Evolutionary conservation across 2,113 vertebrate species (phyloP).

Genomic region (Coreoperca whiteheadi): DNA sequence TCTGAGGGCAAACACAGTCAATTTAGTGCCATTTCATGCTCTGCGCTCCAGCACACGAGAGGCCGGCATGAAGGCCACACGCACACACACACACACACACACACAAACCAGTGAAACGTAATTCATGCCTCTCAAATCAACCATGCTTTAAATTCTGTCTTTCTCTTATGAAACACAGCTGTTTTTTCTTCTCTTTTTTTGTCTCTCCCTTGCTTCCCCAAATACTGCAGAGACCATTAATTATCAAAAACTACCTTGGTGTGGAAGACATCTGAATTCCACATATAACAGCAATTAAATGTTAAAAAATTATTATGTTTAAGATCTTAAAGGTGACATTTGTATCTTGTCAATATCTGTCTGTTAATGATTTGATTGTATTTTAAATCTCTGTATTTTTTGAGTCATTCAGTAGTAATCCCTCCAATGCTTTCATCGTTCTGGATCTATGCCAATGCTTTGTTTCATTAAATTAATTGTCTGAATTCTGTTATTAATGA

Average conservation of each 20-base stretch:
- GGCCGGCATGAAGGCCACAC: constrained; percentile 69
- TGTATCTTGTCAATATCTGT: background rate
- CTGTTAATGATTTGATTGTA: background rate
- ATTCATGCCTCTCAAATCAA: constrained; percentile 77
- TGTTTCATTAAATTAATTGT: constrained; percentile 47
- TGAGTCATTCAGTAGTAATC: constrained; percentile 47
- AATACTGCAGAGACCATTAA: constrained; percentile 50
- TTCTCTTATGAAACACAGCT: constrained; percentile 76
- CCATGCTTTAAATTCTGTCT: constrained; percentile 70
- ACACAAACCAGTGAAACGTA: constrained; percentile 64
- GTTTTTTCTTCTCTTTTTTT: constrained; percentile 37
- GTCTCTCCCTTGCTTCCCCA: constrained; percentile 10
- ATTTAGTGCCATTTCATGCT: constrained; percentile 85
- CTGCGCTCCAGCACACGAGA: constrained; percentile 69
- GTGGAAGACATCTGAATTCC: constrained; percentile 32
- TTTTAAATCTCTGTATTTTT: background rate
- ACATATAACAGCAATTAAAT: background rate
- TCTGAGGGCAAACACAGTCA: constrained; percentile 82
- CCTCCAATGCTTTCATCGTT: constrained; percentile 2
- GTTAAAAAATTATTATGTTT: constrained; percentile 1
- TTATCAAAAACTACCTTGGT: constrained; percentile 36
- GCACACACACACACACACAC: constrained; percentile 72
- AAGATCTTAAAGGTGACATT: constrained; percentile 14
- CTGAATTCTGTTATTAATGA: constrained; percentile 60
- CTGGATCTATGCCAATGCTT: background rate